Evolutionary conservation across 2,797 vertebrate species (phyloP).

Genomic region (Poeciliopsis turneri): DNA sequence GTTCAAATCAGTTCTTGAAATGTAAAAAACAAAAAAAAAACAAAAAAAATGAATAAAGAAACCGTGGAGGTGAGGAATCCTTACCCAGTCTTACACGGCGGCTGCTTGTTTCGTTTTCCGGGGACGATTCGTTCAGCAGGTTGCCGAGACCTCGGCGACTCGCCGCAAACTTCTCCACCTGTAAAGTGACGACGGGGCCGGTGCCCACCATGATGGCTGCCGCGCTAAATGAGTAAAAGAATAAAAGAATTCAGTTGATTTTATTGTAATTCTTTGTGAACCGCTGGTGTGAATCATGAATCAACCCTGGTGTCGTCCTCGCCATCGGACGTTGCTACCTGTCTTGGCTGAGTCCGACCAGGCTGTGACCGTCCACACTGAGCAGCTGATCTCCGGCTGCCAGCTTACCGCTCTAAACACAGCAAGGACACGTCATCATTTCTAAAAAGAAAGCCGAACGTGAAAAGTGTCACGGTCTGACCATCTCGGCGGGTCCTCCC

Average conservation of each 20-base stretch:
- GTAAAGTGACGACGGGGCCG: slow-evolving; percentile 88
- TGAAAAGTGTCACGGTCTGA: slow-evolving; percentile 70
- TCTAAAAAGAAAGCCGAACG: neutral
- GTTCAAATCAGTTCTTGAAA: slow-evolving; percentile 63
- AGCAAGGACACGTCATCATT: neutral
- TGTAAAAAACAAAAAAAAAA: neutral
- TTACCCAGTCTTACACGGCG: neutral
- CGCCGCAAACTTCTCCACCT: slow-evolving; percentile 91
- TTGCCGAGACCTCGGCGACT: slow-evolving; percentile 89
- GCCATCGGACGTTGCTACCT: slow-evolving; percentile 77
- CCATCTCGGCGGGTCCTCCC: slow-evolving; percentile 91
- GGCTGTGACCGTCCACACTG: slow-evolving; percentile 89
- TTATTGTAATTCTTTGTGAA: too few relatives aligned
- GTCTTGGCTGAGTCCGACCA: slow-evolving; percentile 92
- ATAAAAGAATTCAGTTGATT: too few relatives aligned
- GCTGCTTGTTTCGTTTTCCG: slow-evolving; percentile 82
- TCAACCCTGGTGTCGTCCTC: neutral
- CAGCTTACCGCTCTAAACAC: slow-evolving; percentile 86
- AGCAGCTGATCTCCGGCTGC: slow-evolving; percentile 92
- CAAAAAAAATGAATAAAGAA: neutral
- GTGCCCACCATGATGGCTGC: slow-evolving; percentile 92
- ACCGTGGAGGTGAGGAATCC: neutral
- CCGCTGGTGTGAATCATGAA: neutral
- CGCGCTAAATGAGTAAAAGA: slow-evolving; percentile 77
- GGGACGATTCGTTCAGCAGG: slow-evolving; percentile 83